phyloP scores from a whole-genome alignment of 2,888 invertebrate genomes.

The Drosophila suboccidentalis region DNA sequence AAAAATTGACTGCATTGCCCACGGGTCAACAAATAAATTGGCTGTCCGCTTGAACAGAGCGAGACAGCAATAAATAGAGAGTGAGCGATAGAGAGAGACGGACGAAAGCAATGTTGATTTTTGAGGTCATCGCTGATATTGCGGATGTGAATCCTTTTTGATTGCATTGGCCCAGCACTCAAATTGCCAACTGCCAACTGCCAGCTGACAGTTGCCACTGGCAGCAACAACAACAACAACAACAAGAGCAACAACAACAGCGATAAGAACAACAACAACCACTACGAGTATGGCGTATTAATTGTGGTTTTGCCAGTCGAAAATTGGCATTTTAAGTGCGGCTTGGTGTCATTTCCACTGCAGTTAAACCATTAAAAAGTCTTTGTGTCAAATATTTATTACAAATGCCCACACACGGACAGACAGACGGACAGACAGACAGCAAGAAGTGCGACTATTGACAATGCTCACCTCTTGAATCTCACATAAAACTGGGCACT shows the following conservation, averaged over 20 bases:
- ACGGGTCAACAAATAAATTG: conserved; percentile 81
- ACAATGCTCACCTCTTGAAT: conserved; percentile 40
- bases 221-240: not conserved
- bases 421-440: not conserved
- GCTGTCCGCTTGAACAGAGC: conserved; percentile 48
- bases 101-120: conserved; percentile 71
- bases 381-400: conserved; percentile 67
- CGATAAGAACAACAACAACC: not conserved
- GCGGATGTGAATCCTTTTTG: conserved; percentile 81
- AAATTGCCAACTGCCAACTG: conserved; percentile 44
- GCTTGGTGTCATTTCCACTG: conserved; percentile 71
- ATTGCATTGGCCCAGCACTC: conserved; percentile 69
- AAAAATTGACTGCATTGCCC: conserved; percentile 82
- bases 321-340: conserved; percentile 82
- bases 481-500: conserved; percentile 31
- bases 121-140: conserved; percentile 82
- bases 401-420: conserved; percentile 44
- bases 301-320: conserved; percentile 79
- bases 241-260: conserved; percentile 12
- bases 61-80: conserved; percentile 14
- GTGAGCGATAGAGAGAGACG: conserved; percentile 8
- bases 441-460: not conserved
- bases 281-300: conserved; percentile 65
- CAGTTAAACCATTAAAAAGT: conserved; percentile 64
- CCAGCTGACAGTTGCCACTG: conserved; percentile 29